These are phyloP conservation scores for Rotaria macrura DNA, from an alignment of 2,888 invertebrate species.

Conservation along the genomic window DNA sequence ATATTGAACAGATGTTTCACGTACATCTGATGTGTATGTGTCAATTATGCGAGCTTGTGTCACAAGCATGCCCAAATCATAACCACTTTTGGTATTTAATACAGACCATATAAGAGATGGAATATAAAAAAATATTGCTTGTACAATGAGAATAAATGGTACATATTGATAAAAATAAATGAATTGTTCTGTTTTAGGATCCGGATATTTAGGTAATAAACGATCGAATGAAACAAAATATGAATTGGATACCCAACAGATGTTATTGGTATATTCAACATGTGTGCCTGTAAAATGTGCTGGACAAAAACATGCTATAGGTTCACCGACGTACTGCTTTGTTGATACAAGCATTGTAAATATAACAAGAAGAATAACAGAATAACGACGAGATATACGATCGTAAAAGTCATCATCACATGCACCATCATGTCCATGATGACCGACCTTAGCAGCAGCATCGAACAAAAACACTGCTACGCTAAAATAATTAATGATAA, in stretches of 20 bases:
- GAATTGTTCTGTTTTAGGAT: slow-evolving; percentile 28
- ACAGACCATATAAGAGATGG: slow-evolving; percentile 32
- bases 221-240: slow-evolving; percentile 31
- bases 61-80: slow-evolving; percentile 30
- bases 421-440: slow-evolving; percentile 29
- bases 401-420: slow-evolving; percentile 35
- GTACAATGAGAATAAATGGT: slow-evolving; percentile 34
- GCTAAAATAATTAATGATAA: too few relatives aligned
- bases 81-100: slow-evolving; percentile 24
- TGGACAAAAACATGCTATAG: slow-evolving; percentile 30
- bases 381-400: slow-evolving; percentile 33
- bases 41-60: slow-evolving; percentile 20
- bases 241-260: slow-evolving; percentile 33
- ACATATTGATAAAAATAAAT: slow-evolving; percentile 35
- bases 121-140: slow-evolving; percentile 33
- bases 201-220: slow-evolving; percentile 25
- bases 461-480: slow-evolving; percentile 33
- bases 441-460: slow-evolving; percentile 33
- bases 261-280: slow-evolving; percentile 34
- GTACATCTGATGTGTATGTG: slow-evolving; percentile 26
- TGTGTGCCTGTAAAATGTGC: slow-evolving; percentile 34
- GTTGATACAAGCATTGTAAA: slow-evolving; percentile 33
- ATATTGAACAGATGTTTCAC: slow-evolving; percentile 25
- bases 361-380: slow-evolving; percentile 30
- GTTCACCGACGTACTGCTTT: slow-evolving; percentile 35